Percentiles rank a stretch among this genome's conserved stretches.
These are phyloP conservation scores for Resseliella maxima DNA, from an alignment of 2,888 invertebrate genomes.

Conservation along the genomic window DNA sequence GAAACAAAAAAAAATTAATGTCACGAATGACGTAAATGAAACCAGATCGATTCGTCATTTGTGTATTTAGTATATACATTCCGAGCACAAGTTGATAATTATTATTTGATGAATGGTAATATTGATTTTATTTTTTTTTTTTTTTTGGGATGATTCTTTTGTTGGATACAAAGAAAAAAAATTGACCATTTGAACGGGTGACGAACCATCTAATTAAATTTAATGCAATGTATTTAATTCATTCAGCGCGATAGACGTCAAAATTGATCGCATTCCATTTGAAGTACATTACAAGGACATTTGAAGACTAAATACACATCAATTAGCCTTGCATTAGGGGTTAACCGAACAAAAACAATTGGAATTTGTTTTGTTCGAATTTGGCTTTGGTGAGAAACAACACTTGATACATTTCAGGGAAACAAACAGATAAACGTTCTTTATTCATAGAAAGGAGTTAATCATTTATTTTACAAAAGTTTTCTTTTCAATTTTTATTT, in stretches of 20 bases:
- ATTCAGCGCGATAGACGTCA: not conserved
- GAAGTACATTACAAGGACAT: not conserved
- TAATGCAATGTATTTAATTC: not conserved
- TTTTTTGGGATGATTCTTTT: not conserved
- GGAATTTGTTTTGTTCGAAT: not conserved
- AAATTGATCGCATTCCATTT: not conserved
- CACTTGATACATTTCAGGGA: not conserved
- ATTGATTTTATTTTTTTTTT: not conserved
- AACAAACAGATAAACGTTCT: not conserved
- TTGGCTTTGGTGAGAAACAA: not conserved
- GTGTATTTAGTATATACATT: too few species aligned
- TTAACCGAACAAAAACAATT: not conserved
- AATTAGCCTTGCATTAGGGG: not conserved
- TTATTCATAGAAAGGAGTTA: not conserved
- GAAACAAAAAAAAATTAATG: not conserved
- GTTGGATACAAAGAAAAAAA: not conserved
- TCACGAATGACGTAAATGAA: not conserved
- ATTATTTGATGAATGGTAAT: not conserved
- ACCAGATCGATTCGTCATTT: not conserved
- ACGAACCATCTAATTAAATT: not conserved
- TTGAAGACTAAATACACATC: not conserved
- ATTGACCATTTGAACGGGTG: too few species aligned
- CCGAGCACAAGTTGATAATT: not conserved
- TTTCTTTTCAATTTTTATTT: not conserved
- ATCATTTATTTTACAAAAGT: not conserved